Conservation (phyloP, 2,888 invertebrate genomes). For the Axea sp. region DNA sequence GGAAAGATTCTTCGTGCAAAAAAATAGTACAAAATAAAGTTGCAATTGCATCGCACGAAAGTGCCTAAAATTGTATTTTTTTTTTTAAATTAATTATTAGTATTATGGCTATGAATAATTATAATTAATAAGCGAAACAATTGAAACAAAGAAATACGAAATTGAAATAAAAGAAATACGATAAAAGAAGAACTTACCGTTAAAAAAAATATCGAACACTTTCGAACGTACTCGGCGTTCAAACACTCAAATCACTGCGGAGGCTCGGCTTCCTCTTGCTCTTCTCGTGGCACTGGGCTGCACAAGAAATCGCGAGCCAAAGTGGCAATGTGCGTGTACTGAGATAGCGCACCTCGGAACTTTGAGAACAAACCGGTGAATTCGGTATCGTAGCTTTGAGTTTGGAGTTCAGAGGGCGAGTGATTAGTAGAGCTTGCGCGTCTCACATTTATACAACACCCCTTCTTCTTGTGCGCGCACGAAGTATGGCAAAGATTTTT, state of each 20-base stretch:
- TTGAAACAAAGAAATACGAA: too few relatives aligned
- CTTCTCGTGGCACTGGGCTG: conserved; percentile 23
- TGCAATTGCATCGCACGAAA: too few relatives aligned
- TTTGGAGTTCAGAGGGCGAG: conserved; percentile 76
- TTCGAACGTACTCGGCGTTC: not conserved
- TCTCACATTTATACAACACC: conserved; percentile 74
- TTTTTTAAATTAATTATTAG: too few relatives aligned
- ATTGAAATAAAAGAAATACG: too few relatives aligned
- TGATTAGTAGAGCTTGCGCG: conserved; percentile 77
- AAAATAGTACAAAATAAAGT: too few relatives aligned
- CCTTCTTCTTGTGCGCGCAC: conserved; percentile 64
- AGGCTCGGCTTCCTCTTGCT: not conserved
- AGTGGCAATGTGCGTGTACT: not conserved
- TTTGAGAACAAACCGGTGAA: conserved; percentile 32
- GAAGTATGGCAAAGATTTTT: conserved; percentile 54
- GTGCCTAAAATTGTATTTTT: too few relatives aligned
- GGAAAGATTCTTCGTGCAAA: too few relatives aligned
- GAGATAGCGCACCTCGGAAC: conserved; percentile 4
- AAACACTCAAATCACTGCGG: conserved; percentile 7
- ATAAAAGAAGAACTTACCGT: conserved; percentile 9
- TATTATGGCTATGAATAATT: too few relatives aligned
- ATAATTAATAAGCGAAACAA: too few relatives aligned
- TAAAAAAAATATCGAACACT: conserved; percentile 19
- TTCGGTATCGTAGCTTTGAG: conserved; percentile 67
- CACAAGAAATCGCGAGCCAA: conserved; percentile 37